Evolutionary conservation across 2,113 vertebrate species (phyloP).

Genomic region (Alectura lathami): DNA sequence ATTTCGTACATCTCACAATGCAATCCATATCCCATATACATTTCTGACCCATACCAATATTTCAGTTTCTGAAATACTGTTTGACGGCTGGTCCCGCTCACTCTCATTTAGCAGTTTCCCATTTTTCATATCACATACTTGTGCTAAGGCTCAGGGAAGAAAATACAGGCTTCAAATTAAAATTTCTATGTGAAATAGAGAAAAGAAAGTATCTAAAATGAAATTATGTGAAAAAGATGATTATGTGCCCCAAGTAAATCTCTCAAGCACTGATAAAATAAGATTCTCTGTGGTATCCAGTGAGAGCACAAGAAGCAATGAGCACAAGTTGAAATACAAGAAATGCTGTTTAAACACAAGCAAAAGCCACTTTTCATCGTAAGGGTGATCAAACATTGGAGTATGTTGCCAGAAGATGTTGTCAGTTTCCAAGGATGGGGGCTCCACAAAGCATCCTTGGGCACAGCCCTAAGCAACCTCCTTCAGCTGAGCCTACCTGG

Average conservation of each 20-base stretch:
- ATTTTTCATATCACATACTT: neutral
- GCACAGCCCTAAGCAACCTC: neutral
- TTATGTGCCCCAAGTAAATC: neutral
- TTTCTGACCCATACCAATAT: neutral
- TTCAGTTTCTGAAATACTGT: neutral
- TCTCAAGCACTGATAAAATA: neutral
- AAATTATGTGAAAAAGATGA: neutral
- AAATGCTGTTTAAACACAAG: neutral
- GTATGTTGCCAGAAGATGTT: neutral
- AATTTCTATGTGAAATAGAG: neutral
- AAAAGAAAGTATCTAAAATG: neutral
- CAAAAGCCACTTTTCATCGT: neutral
- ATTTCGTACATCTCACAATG: neutral
- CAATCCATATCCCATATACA: neutral
- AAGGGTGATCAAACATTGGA: neutral
- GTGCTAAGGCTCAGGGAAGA: neutral
- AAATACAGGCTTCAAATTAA: neutral
- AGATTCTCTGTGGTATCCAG: neutral
- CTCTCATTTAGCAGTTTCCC: neutral
- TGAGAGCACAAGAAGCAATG: neutral
- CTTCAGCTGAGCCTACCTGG: neutral
- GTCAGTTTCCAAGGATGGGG: too few species aligned
- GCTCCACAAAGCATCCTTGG: too few species aligned
- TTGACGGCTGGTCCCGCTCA: neutral
- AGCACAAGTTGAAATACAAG: neutral